A percentile compares a stretch with the other conserved stretches of the same genome.
Conservation (phyloP, 2,888 invertebrate genomes). For the Tenthredo notha region DNA sequence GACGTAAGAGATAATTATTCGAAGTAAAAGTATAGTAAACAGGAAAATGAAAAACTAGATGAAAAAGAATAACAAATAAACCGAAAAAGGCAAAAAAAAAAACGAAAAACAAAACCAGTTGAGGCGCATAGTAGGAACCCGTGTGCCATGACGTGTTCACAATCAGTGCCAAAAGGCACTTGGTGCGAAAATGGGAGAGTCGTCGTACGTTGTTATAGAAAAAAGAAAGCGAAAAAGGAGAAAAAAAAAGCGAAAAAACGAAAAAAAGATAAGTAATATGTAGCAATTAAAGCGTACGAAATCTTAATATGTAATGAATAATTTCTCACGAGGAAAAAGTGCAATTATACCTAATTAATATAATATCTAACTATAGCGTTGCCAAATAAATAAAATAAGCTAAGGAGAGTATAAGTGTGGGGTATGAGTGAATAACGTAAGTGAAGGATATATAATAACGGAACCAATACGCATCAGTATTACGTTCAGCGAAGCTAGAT, state of each 20-base stretch:
- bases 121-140: constrained; percentile 49
- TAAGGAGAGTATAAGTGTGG: constrained; percentile 33
- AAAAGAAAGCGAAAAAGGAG: neutral
- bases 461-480: constrained; percentile 63
- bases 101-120: constrained; percentile 19
- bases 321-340: constrained; percentile 61
- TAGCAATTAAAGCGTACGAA: constrained; percentile 16
- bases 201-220: constrained; percentile 35
- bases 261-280: constrained; percentile 4
- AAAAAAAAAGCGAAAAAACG: neutral
- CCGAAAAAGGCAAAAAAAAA: neutral
- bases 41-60: neutral
- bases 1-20: neutral
- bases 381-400: constrained; percentile 62
- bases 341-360: constrained; percentile 60
- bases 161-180: constrained; percentile 55
- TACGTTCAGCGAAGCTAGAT: constrained; percentile 60
- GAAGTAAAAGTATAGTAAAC: neutral
- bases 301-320: constrained; percentile 35
- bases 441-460: constrained; percentile 46
- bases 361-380: constrained; percentile 59
- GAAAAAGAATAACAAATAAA: constrained; percentile 24
- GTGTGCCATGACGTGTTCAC: constrained; percentile 56
- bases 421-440: constrained; percentile 32
- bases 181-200: neutral